These are phyloP conservation scores for Pteromalus puparum DNA, from an alignment of 1,140 invertebrate species.

Conservation along the genomic window DNA sequence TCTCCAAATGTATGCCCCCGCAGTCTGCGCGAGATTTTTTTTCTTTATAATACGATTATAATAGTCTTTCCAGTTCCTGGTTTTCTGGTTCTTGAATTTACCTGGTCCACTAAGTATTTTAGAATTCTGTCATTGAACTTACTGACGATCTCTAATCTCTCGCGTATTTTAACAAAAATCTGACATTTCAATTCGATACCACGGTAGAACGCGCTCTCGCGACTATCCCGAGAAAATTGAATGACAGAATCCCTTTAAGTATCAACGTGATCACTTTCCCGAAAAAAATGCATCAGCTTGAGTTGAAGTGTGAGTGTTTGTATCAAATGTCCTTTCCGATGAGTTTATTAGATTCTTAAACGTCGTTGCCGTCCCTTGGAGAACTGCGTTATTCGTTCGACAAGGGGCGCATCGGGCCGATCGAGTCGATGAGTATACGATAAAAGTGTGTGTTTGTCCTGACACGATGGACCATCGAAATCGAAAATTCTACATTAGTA, in stretches of 20 bases:
- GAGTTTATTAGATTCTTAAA: background rate
- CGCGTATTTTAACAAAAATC: too few species aligned
- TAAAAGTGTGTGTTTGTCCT: slow-evolving; percentile 43
- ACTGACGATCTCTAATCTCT: background rate
- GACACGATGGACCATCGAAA: slow-evolving; percentile 48
- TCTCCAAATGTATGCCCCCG: background rate
- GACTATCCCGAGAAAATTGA: slow-evolving; percentile 18
- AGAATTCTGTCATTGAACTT: slow-evolving; percentile 24
- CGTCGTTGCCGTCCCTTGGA: background rate
- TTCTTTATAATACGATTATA: slow-evolving; percentile 18
- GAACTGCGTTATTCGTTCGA: background rate
- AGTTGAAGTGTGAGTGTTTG: background rate
- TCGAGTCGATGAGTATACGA: slow-evolving; percentile 31
- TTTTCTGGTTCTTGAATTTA: slow-evolving; percentile 33
- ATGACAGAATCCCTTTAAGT: slow-evolving; percentile 22
- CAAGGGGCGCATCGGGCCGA: slow-evolving; percentile 16
- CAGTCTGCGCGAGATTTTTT: slow-evolving; percentile 18
- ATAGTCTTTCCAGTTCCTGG: slow-evolving; percentile 35
- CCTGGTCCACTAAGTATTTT: slow-evolving; percentile 46
- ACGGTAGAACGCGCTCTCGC: background rate
- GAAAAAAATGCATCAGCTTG: slow-evolving; percentile 15
- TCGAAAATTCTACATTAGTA: slow-evolving; percentile 45
- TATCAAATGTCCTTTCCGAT: slow-evolving; percentile 29
- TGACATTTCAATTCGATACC: too few species aligned
- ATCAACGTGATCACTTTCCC: slow-evolving; percentile 9